Percentiles rank a stretch among this genome's conserved stretches.
These are phyloP conservation scores for Scomber colias DNA, from an alignment of 2,113 vertebrate species.

Conservation along the genomic window DNA sequence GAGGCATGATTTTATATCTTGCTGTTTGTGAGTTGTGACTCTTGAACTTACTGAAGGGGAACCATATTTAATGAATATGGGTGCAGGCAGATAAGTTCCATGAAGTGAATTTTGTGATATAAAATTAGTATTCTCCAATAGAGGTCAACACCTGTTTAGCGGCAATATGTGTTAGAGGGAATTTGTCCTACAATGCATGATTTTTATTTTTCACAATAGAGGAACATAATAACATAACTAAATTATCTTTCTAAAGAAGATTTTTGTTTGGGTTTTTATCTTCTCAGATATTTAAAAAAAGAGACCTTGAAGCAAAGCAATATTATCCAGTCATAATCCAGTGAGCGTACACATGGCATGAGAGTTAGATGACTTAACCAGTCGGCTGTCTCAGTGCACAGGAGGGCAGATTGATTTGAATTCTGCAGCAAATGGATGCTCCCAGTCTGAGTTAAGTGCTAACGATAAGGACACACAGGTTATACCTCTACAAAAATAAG, in stretches of 20 bases:
- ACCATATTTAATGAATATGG: slow-evolving; percentile 57
- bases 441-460: slow-evolving; percentile 14
- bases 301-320: background rate
- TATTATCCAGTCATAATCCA: slow-evolving; percentile 27
- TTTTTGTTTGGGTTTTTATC: slow-evolving; percentile 8
- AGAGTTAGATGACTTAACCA: background rate
- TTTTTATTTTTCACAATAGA: slow-evolving; percentile 13
- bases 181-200: background rate
- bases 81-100: slow-evolving; percentile 10
- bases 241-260: background rate
- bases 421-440: slow-evolving; percentile 36
- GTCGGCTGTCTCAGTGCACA: slow-evolving; percentile 8
- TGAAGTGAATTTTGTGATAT: slow-evolving; percentile 44
- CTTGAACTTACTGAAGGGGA: slow-evolving; percentile 50
- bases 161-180: background rate
- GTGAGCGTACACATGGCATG: background rate
- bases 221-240: background rate
- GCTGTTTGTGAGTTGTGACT: slow-evolving; percentile 62
- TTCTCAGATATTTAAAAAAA: slow-evolving; percentile 4
- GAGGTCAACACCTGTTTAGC: slow-evolving; percentile 31
- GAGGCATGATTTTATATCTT: slow-evolving; percentile 52
- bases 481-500: no score
- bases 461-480: no score
- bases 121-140: slow-evolving; percentile 29
- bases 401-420: slow-evolving; percentile 44